Conservation (phyloP, 2,113 vertebrate genomes). For the Murina feae region DNA sequence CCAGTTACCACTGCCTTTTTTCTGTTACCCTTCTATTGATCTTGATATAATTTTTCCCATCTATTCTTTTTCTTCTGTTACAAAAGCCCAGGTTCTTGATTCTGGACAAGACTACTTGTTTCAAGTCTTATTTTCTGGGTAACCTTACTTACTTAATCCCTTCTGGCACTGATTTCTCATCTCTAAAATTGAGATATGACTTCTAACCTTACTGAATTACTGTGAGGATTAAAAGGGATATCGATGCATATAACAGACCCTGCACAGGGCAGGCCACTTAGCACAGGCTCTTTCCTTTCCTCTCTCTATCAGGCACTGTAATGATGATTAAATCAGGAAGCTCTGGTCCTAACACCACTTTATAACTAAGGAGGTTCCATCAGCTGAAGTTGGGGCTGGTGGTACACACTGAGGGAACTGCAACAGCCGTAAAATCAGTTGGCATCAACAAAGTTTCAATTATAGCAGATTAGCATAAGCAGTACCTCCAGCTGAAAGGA, state of each 20-base stretch:
- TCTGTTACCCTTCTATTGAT: not conserved
- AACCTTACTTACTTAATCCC: not conserved
- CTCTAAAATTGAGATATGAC: not conserved
- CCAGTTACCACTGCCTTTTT: not conserved
- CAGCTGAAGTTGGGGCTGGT: not conserved
- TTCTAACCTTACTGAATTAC: conserved; percentile 16
- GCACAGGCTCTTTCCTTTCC: not conserved
- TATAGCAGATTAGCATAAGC: not conserved
- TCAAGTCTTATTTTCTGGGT: not conserved
- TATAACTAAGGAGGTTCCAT: not conserved
- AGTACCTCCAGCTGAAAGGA: not conserved
- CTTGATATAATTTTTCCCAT: not conserved
- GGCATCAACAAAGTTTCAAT: not conserved
- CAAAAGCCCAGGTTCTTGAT: not conserved
- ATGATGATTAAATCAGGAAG: conserved; percentile 45
- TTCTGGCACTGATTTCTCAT: not conserved
- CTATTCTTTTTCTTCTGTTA: not conserved
- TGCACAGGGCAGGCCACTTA: not conserved
- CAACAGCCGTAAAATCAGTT: not conserved
- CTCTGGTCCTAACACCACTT: not conserved
- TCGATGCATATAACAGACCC: not conserved
- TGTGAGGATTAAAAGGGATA: not conserved
- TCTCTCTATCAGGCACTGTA: not conserved
- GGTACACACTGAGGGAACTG: not conserved
- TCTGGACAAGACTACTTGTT: not conserved